These are phyloP conservation scores for human DNA, from an alignment of 2,113 vertebrate species.

Conservation along the genomic window DNA sequence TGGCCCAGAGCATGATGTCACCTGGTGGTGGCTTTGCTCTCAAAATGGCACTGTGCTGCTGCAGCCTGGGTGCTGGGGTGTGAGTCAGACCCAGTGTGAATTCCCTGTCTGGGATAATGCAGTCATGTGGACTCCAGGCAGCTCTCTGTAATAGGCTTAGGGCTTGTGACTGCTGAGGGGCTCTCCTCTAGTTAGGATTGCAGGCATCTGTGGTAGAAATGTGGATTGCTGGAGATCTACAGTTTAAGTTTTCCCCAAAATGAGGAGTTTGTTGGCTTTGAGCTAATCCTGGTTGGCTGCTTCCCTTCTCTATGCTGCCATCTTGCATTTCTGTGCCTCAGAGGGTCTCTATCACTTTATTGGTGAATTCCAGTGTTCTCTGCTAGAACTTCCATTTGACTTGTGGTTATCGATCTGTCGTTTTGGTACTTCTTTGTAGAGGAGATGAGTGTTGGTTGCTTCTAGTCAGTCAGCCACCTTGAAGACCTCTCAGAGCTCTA, in stretches of 20 bases:
- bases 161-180: neutral
- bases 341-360: neutral
- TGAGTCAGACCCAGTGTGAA: neutral
- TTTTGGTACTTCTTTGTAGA: neutral
- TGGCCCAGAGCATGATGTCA: neutral
- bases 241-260: neutral
- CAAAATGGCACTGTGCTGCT: neutral
- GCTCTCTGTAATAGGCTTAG: neutral
- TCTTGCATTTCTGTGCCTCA: neutral
- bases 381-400: neutral
- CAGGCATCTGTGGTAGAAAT: neutral
- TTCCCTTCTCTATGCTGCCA: neutral
- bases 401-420: neutral
- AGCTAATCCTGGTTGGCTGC: neutral
- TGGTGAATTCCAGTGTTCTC: neutral
- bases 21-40: neutral
- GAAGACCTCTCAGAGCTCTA: neutral
- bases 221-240: neutral
- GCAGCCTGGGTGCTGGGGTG: neutral
- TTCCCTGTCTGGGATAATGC: neutral
- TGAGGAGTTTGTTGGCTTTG: neutral
- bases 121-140: neutral
- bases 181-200: neutral
- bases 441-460: neutral
- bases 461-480: neutral